Percentiles rank a stretch among this genome's conserved stretches.
Conservation (phyloP, 2,797 vertebrate genomes). For the Propithecus deckenii region DNA sequence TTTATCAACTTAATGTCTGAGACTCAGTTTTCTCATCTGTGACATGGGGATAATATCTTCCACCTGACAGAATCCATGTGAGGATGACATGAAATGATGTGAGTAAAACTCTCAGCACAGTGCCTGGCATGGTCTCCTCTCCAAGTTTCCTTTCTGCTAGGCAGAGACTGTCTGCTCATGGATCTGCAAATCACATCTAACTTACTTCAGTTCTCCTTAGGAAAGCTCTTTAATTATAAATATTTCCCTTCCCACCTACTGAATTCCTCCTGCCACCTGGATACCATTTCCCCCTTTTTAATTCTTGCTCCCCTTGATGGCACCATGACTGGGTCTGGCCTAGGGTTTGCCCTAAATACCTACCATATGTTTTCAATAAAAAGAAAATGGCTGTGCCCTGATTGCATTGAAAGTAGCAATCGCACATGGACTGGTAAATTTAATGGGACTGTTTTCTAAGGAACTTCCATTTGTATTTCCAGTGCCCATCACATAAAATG, state of each 20-base stretch:
- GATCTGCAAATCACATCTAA: slow-evolving; percentile 46
- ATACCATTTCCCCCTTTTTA: slow-evolving; percentile 49
- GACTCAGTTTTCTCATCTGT: background rate
- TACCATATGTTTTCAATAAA: slow-evolving; percentile 51
- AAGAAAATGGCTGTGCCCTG: background rate
- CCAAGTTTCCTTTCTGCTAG: background rate
- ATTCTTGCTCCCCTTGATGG: slow-evolving; percentile 30
- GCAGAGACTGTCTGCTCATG: background rate
- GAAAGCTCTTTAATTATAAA: slow-evolving; percentile 38
- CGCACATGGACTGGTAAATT: slow-evolving; percentile 25
- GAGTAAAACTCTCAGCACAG: background rate
- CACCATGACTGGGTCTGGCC: background rate
- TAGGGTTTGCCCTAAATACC: slow-evolving; percentile 29
- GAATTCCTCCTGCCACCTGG: slow-evolving; percentile 51
- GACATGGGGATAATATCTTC: background rate
- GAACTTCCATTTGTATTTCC: slow-evolving; percentile 52
- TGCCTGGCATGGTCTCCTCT: background rate
- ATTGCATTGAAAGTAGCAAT: slow-evolving; percentile 35
- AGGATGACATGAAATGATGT: background rate
- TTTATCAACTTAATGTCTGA: background rate
- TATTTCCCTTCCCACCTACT: slow-evolving; percentile 43
- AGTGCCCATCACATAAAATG: slow-evolving; percentile 42
- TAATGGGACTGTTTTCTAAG: slow-evolving; percentile 17
- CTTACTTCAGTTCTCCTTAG: slow-evolving; percentile 41
- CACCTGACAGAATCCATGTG: background rate